These are phyloP conservation scores for Notospermus geniculatus DNA, from an alignment of 1,140 invertebrate genomes.

Conservation along the genomic window DNA sequence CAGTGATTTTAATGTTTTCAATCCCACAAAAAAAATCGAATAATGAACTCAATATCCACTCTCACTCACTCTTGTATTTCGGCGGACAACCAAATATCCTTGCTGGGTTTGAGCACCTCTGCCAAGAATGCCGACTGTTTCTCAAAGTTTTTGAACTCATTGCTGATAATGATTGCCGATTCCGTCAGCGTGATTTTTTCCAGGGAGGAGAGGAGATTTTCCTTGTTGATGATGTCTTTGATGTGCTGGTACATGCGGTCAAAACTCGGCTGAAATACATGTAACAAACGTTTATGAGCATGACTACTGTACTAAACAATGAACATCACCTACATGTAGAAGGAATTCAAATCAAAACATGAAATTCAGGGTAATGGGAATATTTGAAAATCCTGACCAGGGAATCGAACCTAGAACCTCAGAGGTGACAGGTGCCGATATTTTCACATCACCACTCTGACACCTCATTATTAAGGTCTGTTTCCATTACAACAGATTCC, in stretches of 20 bases:
- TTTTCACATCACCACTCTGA: no score
- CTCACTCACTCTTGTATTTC: slow-evolving; percentile 51
- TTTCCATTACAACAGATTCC: no score
- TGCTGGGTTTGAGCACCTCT: slow-evolving; percentile 69
- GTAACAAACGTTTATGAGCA: no score
- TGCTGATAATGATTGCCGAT: slow-evolving; percentile 63
- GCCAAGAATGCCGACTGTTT: slow-evolving; percentile 77
- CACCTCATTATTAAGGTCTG: no score
- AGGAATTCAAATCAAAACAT: slow-evolving; percentile 39
- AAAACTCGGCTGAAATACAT: slow-evolving; percentile 74
- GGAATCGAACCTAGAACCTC: no score
- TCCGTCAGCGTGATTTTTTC: slow-evolving; percentile 74
- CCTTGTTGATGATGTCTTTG: slow-evolving; percentile 64
- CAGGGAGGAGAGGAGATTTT: slow-evolving; percentile 73
- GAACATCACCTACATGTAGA: not conserved
- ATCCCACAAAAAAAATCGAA: no score
- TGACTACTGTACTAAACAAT: not conserved
- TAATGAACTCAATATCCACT: not conserved
- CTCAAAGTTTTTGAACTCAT: slow-evolving; percentile 85
- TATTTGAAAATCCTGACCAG: no score
- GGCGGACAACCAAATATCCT: slow-evolving; percentile 46
- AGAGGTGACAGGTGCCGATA: no score
- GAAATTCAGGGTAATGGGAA: no score
- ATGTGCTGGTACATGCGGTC: slow-evolving; percentile 76
- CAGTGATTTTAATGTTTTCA: no score